A percentile compares a stretch with the other conserved stretches of the same genome.
phyloP scores from a whole-genome alignment of 2,888 invertebrate species.

The Aproaerema taeniolella region DNA sequence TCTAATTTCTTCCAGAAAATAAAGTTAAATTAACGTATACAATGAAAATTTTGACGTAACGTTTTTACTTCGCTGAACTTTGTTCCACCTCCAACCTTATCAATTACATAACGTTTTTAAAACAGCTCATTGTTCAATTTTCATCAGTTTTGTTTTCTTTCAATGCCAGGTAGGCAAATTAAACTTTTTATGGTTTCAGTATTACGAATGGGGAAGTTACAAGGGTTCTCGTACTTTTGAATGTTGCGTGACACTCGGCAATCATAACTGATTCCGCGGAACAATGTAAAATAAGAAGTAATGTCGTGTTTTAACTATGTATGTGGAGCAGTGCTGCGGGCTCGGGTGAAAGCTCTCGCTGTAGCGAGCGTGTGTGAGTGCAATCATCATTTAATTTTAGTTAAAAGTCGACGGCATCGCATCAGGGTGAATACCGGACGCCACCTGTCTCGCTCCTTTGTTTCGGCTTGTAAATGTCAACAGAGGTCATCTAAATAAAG shows the following conservation, averaged over 20 bases:
- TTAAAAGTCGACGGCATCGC: constrained; percentile 39
- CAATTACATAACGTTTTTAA: too few relatives aligned
- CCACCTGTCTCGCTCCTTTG: constrained; percentile 72
- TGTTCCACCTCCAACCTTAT: too few relatives aligned
- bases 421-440: constrained; percentile 49
- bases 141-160: too few relatives aligned
- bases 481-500: constrained; percentile 75
- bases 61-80: too few relatives aligned
- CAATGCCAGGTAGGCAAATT: too few relatives aligned
- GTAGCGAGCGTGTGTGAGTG: constrained; percentile 35
- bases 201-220: constrained; percentile 18
- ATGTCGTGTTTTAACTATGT: constrained; percentile 31
- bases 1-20: too few relatives aligned
- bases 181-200: constrained; percentile 17
- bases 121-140: too few relatives aligned
- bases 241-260: constrained; percentile 46
- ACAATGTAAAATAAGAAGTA: constrained; percentile 35
- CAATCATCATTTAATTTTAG: constrained; percentile 65
- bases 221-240: constrained; percentile 32
- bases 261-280: constrained; percentile 31
- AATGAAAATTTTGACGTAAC: too few relatives aligned
- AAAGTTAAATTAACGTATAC: too few relatives aligned
- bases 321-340: constrained; percentile 44
- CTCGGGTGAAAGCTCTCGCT: constrained; percentile 66
- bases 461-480: constrained; percentile 72